Conservation (phyloP, 2,888 invertebrate genomes). For the Athripsodes cinereus region DNA sequence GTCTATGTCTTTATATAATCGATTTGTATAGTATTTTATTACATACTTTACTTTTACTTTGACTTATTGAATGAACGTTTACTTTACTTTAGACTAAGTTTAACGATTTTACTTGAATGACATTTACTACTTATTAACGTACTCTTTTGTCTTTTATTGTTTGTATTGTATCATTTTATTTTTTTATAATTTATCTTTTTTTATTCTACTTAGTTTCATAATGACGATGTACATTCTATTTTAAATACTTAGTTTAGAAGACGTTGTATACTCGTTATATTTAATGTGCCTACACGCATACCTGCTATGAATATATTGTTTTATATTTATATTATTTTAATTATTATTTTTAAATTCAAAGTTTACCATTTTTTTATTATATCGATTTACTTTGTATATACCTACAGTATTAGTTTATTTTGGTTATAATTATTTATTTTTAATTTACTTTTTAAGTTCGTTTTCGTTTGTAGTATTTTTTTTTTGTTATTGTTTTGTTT, state of each 20-base stretch:
- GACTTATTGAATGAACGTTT: not conserved
- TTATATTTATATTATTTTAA: slow-evolving; percentile 11
- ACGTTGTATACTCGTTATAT: slow-evolving; percentile 14
- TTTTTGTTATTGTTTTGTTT: slow-evolving; percentile 9
- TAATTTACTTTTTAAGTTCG: slow-evolving; percentile 14
- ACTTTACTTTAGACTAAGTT: slow-evolving; percentile 1
- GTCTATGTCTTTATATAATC: not conserved
- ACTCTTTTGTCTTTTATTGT: not conserved
- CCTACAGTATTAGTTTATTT: slow-evolving; percentile 22
- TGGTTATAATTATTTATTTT: slow-evolving; percentile 11
- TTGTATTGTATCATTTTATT: too few species aligned
- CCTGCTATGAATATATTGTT: slow-evolving; percentile 21
- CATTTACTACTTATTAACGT: not conserved
- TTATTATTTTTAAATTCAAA: slow-evolving; percentile 5
- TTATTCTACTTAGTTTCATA: slow-evolving; percentile 18
- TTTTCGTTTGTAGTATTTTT: slow-evolving; percentile 16
- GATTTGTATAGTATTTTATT: not conserved
- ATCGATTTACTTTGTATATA: slow-evolving; percentile 18
- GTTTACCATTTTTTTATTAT: slow-evolving; percentile 17
- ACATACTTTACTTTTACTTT: not conserved
- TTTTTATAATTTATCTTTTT: slow-evolving; percentile 11
- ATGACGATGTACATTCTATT: slow-evolving; percentile 20
- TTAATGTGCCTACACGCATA: slow-evolving; percentile 27
- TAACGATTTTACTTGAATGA: not conserved
- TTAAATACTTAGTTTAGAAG: slow-evolving; percentile 15